Conservation (phyloP, 2,113 vertebrate genomes). For the Pangasianodon gigas region DNA sequence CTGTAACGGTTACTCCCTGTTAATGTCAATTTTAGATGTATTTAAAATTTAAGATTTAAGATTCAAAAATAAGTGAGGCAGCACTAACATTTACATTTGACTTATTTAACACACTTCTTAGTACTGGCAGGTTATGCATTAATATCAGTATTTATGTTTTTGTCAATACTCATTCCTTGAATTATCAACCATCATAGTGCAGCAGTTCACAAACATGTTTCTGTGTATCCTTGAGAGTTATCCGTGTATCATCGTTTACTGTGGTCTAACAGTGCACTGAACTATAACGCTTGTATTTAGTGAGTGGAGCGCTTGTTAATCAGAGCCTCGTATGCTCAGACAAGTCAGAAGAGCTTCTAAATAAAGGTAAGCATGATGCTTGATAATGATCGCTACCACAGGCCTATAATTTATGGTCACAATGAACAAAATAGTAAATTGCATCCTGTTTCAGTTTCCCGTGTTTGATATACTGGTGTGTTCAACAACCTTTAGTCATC, state of each 20-base stretch:
- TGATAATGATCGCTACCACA: neutral
- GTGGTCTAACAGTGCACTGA: neutral
- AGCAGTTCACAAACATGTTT: neutral
- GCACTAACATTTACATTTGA: neutral
- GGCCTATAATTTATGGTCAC: neutral
- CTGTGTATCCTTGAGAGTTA: neutral
- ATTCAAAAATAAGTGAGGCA: neutral
- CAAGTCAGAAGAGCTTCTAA: neutral
- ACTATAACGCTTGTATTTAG: neutral
- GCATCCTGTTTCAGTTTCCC: neutral
- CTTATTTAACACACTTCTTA: neutral
- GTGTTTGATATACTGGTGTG: neutral
- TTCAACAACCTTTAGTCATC: neutral
- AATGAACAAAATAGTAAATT: neutral
- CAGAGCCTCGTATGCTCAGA: neutral
- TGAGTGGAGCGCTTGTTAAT: neutral
- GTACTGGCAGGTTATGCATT: neutral
- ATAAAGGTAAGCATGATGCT: neutral
- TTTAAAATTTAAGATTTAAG: slow-evolving; percentile 21
- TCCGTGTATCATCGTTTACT: neutral
- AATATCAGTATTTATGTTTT: neutral
- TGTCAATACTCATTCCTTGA: neutral
- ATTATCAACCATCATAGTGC: neutral
- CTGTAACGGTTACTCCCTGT: slow-evolving; percentile 41
- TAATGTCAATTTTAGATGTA: slow-evolving; percentile 33